phyloP scores from a whole-genome alignment of 1,140 invertebrate genomes.

The Aphelinus certus region DNA sequence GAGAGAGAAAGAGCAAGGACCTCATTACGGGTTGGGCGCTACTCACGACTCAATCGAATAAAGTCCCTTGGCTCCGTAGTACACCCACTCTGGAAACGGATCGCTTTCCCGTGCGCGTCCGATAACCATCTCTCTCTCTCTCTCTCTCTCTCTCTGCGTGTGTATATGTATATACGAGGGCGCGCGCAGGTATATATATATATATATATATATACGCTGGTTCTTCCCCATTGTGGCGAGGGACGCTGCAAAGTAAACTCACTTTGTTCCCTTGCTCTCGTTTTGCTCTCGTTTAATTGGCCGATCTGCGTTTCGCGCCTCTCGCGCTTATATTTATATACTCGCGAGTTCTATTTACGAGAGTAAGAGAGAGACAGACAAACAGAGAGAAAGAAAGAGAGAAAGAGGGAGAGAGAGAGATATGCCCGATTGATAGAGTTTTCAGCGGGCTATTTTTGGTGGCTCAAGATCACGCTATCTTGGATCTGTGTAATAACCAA shows the following conservation, averaged over 20 bases:
- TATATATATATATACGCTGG: neutral
- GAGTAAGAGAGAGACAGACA: no score
- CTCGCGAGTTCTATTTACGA: no score
- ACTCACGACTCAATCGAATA: slow-evolving; percentile 14
- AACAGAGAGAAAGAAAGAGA: no score
- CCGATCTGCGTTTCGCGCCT: neutral
- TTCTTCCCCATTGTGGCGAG: slow-evolving; percentile 9
- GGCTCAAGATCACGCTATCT: no score
- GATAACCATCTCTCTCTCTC: slow-evolving; percentile 18
- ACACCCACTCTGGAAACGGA: slow-evolving; percentile 2
- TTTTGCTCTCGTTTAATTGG: slow-evolving; percentile 33
- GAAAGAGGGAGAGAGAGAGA: no score
- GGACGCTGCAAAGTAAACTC: neutral
- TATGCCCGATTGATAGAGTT: no score
- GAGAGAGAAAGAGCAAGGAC: slow-evolving; percentile 23
- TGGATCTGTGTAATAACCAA: no score
- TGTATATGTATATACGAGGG: neutral
- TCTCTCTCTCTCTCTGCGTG: neutral
- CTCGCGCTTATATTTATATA: no score
- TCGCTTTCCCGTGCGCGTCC: slow-evolving; percentile 14
- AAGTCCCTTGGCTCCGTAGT: slow-evolving; percentile 32
- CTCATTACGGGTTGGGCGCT: slow-evolving; percentile 21
- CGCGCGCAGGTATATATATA: neutral
- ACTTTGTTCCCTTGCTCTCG: slow-evolving; percentile 12
- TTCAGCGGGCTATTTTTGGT: no score